These are phyloP conservation scores for Microcebus ravelobensis DNA, from an alignment of 2,113 vertebrate genomes.

Conservation along the genomic window DNA sequence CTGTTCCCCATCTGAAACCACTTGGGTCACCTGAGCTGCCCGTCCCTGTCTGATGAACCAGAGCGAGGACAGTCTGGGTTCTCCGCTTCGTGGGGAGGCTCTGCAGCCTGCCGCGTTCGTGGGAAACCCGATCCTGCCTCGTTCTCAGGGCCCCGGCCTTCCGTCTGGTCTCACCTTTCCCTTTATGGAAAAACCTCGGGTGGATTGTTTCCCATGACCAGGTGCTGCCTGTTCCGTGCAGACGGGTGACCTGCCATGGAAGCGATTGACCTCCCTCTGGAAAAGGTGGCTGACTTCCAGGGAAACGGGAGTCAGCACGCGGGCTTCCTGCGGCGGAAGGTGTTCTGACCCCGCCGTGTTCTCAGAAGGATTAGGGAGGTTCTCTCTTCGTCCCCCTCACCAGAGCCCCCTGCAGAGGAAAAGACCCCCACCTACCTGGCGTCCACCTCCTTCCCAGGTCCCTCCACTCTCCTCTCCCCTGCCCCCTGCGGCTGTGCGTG, in stretches of 20 bases:
- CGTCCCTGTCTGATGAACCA: neutral
- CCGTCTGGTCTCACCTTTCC: constrained; percentile 45
- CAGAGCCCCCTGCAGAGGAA: neutral
- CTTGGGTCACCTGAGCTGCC: neutral
- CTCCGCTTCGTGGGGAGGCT: neutral
- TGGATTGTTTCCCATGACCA: constrained; percentile 51
- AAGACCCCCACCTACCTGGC: neutral
- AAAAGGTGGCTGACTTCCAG: constrained; percentile 45
- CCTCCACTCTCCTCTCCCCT: neutral
- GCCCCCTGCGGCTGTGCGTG: neutral
- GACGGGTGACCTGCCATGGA: neutral
- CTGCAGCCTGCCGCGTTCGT: neutral
- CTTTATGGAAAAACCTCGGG: constrained; percentile 34
- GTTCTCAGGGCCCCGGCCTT: constrained; percentile 67
- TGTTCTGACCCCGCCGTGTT: neutral
- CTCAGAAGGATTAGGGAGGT: neutral
- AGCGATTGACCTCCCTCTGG: constrained; percentile 7
- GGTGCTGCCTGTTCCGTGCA: constrained; percentile 7
- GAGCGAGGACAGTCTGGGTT: neutral
- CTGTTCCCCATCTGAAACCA: neutral
- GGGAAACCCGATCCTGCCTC: constrained; percentile 33
- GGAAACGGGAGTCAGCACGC: neutral
- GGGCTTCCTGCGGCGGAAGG: neutral
- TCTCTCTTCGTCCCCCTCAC: neutral
- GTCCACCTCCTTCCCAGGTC: neutral